Percentiles rank a stretch among this genome's conserved stretches.
These are phyloP conservation scores for Bactericera cockerelli DNA, from an alignment of 1,140 invertebrate species.

Conservation along the genomic window DNA sequence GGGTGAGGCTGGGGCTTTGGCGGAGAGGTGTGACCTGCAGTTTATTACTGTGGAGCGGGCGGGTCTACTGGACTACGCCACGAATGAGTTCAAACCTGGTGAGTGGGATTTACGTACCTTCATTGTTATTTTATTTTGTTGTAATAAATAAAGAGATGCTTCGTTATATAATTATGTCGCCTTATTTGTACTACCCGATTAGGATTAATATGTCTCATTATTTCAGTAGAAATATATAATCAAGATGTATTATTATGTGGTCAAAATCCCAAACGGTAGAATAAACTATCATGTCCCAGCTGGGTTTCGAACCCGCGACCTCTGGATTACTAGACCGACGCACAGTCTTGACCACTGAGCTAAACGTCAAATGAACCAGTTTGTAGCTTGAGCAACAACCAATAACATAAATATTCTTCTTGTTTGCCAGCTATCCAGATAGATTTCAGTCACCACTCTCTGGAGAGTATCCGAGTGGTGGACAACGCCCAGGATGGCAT, in stretches of 20 bases:
- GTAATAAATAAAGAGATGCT: conserved; percentile 8
- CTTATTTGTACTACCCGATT: no score
- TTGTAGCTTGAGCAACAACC: no score
- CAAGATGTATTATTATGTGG: no score
- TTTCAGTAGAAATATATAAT: background rate
- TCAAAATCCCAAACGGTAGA: no score
- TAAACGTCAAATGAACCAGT: no score
- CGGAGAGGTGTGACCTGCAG: conserved; percentile 72
- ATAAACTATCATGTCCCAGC: no score
- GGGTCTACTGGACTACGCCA: conserved; percentile 85
- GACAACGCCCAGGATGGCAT: conserved; percentile 78
- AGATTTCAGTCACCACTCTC: conserved; percentile 84
- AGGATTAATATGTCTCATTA: background rate
- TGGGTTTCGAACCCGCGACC: no score
- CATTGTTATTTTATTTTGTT: conserved; percentile 9
- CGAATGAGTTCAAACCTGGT: conserved; percentile 70
- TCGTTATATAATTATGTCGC: no score
- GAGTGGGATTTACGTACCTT: no score
- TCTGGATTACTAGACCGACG: no score
- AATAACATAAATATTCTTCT: no score
- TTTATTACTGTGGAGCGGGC: conserved; percentile 79
- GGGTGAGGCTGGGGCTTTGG: conserved; percentile 69
- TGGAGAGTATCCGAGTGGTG: conserved; percentile 63
- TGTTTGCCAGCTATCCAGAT: conserved; percentile 76
- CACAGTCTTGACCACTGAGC: background rate